phyloP scores from a whole-genome alignment of 2,113 vertebrate genomes.

The Madoqua kirkii region DNA sequence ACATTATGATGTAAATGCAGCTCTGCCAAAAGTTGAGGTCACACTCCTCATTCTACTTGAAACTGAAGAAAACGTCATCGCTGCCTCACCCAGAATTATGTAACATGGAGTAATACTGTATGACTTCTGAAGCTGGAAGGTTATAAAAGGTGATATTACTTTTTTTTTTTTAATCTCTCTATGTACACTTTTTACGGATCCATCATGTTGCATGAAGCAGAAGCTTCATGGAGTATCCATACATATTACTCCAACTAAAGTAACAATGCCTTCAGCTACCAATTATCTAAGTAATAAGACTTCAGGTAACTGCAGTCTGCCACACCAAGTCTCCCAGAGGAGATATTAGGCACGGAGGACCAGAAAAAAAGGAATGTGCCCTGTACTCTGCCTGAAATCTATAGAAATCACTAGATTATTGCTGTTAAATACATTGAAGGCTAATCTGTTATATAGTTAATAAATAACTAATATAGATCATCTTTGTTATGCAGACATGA shows the following conservation, averaged over 20 bases:
- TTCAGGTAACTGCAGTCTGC: background rate
- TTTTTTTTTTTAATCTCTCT: background rate
- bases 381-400: background rate
- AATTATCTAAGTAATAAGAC: background rate
- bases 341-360: background rate
- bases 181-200: rapidly evolving
- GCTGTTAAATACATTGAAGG: background rate
- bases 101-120: background rate
- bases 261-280: background rate
- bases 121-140: background rate
- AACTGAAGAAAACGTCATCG: background rate
- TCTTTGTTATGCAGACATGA: background rate
- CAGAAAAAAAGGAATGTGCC: background rate
- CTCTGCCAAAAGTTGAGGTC: background rate
- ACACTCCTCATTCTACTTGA: background rate
- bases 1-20: background rate
- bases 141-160: background rate
- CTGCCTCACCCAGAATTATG: background rate
- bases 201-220: background rate
- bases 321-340: background rate
- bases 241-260: background rate
- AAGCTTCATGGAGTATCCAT: rapidly evolving
- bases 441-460: background rate
- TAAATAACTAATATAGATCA: background rate
- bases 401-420: background rate